Base-by-base conservation (phyloP, 2,797 vertebrate species). In the Gallinago stenura region DNA sequence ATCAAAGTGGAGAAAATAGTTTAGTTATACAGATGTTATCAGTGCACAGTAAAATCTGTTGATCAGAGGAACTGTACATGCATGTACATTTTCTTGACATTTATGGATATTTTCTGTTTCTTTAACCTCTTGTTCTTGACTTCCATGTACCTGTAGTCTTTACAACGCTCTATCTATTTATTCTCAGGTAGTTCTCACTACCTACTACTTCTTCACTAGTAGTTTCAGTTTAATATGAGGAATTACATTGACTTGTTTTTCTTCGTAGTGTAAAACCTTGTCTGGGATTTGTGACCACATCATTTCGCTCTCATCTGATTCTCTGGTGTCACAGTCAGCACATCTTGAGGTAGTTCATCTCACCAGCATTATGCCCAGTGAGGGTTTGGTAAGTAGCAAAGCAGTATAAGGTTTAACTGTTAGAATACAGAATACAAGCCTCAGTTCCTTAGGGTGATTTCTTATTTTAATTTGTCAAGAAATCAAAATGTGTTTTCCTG, bases 241-340 rank as follows among this genome's bases (percentile, higher is more conserved):
- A 45, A 30, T 94, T 77, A 46, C 17, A 83, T 12, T 90, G 73
- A 39, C 64, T 76, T 95, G 21, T 93, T 95, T 66, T 91, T 76
- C 94, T 83, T 95, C 26, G 35, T 96, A 99, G 99, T 99, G 99
- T 97, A 99, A 99, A 98, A 98, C 98, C 81, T 97, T 99, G 97
- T 98, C 98, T 85, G 99, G 99, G 96, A 99, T 99, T 96, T 99
- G 99, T 94, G 99, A 99, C 97, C 99, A 99, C 98, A 99, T 99
- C 98, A 98, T 99, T 97, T 98, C 98, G 18, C 98, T 99, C 92
- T 99, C 99, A 62, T 99, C 99, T 13, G 98, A 99, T 96, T 98
- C 99, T 35, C 97, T 99, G 97, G 98, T 99, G 92, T 98, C 98
- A 45, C 99, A 99, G 96, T 99, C 98, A 33, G 98, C 99, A 71